phyloP scores from a whole-genome alignment of 2,888 invertebrate species.

The Agrochola circellaris region DNA sequence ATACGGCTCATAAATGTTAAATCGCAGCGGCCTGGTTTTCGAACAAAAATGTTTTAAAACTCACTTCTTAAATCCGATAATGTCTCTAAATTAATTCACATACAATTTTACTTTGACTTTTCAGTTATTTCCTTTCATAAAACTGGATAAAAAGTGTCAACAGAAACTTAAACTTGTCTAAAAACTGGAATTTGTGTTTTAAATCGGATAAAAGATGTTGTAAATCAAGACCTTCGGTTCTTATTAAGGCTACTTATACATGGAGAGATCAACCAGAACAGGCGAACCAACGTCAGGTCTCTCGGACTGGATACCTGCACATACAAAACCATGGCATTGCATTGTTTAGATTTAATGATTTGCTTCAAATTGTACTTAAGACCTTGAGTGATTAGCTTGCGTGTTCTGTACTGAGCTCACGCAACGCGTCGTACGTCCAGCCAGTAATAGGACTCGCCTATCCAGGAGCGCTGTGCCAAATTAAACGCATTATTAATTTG shows the following conservation, averaged over 20 bases:
- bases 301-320: background rate
- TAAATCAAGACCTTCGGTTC: background rate
- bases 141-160: conserved; percentile 12
- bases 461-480: too few relatives aligned
- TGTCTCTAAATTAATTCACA: background rate
- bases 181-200: background rate
- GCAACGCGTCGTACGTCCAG: too few relatives aligned
- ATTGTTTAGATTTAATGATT: background rate
- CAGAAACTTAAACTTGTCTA: background rate
- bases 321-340: background rate
- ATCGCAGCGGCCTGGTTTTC: background rate
- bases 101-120: background rate
- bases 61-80: background rate
- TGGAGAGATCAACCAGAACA: background rate
- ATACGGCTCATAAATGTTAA: background rate
- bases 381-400: too few relatives aligned
- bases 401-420: too few relatives aligned
- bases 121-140: background rate
- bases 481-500: too few relatives aligned
- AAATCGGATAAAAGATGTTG: background rate
- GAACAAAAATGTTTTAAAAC: background rate
- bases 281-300: too few relatives aligned
- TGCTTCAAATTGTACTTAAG: background rate
- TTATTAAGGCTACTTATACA: background rate
- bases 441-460: too few relatives aligned